A percentile compares a stretch with the other conserved stretches of the same genome.
Evolutionary conservation across 2,113 vertebrate genomes (phyloP).

Genomic region (Nipponia nippon): DNA sequence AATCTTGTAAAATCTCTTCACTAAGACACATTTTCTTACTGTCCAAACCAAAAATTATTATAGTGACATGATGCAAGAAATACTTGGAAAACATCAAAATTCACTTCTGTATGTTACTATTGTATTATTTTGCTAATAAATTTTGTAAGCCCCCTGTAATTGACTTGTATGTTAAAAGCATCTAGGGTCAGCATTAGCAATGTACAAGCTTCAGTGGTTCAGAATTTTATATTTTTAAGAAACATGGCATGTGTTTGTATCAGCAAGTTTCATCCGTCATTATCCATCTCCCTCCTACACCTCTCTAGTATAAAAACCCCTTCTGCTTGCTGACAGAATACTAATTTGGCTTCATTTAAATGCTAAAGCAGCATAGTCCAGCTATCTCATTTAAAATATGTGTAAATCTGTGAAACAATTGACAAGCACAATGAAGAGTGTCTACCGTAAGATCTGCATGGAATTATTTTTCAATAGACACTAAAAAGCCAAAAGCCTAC

Average conservation of each 20-base stretch:
- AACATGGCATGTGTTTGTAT: slow-evolving; percentile 42
- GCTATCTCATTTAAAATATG: slow-evolving; percentile 34
- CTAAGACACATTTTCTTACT: neutral
- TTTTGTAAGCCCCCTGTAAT: neutral
- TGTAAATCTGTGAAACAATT: slow-evolving; percentile 33
- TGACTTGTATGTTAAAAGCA: neutral
- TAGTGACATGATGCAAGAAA: neutral
- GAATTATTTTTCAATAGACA: neutral
- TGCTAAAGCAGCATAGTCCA: slow-evolving; percentile 30
- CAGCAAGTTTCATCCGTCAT: slow-evolving; percentile 51
- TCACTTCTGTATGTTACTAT: neutral
- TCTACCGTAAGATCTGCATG: neutral
- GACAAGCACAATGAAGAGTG: neutral
- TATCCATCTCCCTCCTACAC: slow-evolving; percentile 53
- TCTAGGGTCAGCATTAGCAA: neutral
- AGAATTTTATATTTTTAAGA: slow-evolving; percentile 23
- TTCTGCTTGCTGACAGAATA: slow-evolving; percentile 59
- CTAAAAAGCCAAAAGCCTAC: neutral
- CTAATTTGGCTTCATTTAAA: slow-evolving; percentile 66
- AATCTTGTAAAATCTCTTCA: neutral
- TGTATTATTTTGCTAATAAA: neutral
- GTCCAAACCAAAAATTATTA: neutral
- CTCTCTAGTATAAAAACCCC: slow-evolving; percentile 30
- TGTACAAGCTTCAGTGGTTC: neutral
- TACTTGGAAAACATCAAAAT: neutral